These are phyloP conservation scores for Drosophila prosaltans DNA, from an alignment of 1,140 invertebrate genomes.

Conservation along the genomic window DNA sequence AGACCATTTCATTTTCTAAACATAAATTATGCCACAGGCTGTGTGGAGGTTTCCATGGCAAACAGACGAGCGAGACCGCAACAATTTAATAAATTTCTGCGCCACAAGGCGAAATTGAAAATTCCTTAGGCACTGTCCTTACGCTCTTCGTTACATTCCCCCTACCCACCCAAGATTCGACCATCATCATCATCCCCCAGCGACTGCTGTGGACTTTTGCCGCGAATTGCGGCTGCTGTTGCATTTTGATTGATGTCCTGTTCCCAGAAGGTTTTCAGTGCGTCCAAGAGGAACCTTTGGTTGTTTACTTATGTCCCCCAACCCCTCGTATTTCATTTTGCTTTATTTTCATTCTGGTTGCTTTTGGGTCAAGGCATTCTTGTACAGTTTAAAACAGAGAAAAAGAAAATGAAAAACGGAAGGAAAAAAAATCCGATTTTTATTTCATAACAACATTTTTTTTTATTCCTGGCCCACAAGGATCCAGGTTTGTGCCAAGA, in stretches of 20 bases:
- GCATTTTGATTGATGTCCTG: slow-evolving; percentile 76
- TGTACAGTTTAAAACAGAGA: not conserved
- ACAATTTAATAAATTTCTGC: slow-evolving; percentile 76
- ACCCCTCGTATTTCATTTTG: not conserved
- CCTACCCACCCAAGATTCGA: not conserved
- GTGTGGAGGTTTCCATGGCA: slow-evolving; percentile 23
- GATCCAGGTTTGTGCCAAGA: slow-evolving; percentile 35
- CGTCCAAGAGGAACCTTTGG: slow-evolving; percentile 7
- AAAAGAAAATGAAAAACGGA: slow-evolving; percentile 13
- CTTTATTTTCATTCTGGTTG: slow-evolving; percentile 48
- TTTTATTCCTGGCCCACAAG: slow-evolving; percentile 49
- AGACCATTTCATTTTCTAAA: slow-evolving; percentile 53
- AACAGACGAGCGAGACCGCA: slow-evolving; percentile 50
- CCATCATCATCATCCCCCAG: not conserved
- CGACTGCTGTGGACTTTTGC: not conserved
- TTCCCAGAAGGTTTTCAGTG: slow-evolving; percentile 34
- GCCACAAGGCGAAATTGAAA: slow-evolving; percentile 74
- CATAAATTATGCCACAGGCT: slow-evolving; percentile 66
- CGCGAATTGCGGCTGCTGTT: slow-evolving; percentile 19
- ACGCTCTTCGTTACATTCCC: not conserved
- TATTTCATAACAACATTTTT: slow-evolving; percentile 70
- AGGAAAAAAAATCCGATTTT: slow-evolving; percentile 52
- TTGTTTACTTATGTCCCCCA: slow-evolving; percentile 60
- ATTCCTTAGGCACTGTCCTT: slow-evolving; percentile 45
- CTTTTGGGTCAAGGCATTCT: slow-evolving; percentile 74